These are phyloP conservation scores for Pampus argenteus DNA, from an alignment of 2,797 vertebrate genomes.

Conservation along the genomic window DNA sequence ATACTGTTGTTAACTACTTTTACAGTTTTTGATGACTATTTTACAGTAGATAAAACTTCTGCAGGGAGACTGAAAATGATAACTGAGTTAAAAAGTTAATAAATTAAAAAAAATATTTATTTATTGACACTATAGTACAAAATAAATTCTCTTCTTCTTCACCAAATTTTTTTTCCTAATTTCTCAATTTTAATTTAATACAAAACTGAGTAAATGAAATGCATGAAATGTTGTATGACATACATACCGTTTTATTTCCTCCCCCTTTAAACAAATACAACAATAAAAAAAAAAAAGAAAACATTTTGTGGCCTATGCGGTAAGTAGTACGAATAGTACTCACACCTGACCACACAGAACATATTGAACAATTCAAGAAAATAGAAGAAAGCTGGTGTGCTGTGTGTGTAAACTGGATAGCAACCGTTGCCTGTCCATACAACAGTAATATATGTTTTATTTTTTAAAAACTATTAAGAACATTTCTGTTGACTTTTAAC, in stretches of 20 bases:
- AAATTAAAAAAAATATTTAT: too few species aligned
- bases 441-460: slow-evolving; percentile 3
- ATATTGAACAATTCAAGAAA: slow-evolving; percentile 31
- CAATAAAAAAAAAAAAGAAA: slow-evolving; percentile 30
- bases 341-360: slow-evolving; percentile 39
- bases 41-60: too few species aligned
- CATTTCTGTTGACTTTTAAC: background rate
- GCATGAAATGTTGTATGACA: slow-evolving; percentile 17
- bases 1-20: too few species aligned
- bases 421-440: slow-evolving; percentile 32
- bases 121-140: too few species aligned
- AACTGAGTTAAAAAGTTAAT: too few species aligned
- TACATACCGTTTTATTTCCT: slow-evolving; percentile 67
- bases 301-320: slow-evolving; percentile 30
- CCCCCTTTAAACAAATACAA: slow-evolving; percentile 65
- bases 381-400: slow-evolving; percentile 61
- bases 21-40: too few species aligned
- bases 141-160: too few species aligned
- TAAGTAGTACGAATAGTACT: slow-evolving; percentile 28
- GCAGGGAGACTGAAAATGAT: too few species aligned
- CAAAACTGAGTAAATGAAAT: background rate
- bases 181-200: too few species aligned
- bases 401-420: slow-evolving; percentile 52
- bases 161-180: too few species aligned
- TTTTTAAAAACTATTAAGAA: slow-evolving; percentile 34